Base-by-base conservation (phyloP, 2,888 invertebrate genomes). In the Leptopilina syphax region DNA sequence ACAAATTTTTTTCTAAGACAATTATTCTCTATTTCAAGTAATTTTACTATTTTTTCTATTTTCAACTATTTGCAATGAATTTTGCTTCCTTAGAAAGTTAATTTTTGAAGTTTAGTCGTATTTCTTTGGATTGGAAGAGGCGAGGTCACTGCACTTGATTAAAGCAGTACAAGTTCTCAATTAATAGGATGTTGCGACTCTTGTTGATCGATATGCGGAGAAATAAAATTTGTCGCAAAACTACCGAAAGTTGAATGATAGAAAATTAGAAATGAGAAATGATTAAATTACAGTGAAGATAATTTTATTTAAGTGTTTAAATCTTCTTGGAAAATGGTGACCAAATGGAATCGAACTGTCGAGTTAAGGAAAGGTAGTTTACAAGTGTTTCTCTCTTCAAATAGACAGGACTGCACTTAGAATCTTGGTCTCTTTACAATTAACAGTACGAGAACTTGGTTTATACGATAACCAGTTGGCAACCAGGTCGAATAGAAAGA, bases 171-270 rank as follows among this genome's bases (percentile, higher is more conserved):
- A 78, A 77, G 65, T 79, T 41, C 77, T 50, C 24, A 50, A 70
- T 81, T 82, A 82, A 82, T 81, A 79, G 82, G 82, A 81, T 78
- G 76, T 70, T 77, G 78, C 81, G 80, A 79, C 81, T 78, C 77
- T 54, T 47, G 47, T 47, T 9, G 47, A 10, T 77, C 66, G 76
- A 77, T 76, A 63, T 66, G 73, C 24, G 7, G 60, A 8, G 8
- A 24, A 63, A 63, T 24, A 24, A n/a, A 63, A 63, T 63, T 63
- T 24, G 34, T 34, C 34, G 4, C 34, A 4, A 27, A 27, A 27
- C 27, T 2, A 27, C 27, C 27, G 0, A 27, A 27, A 27, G 27
- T 24, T 63, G 9, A 50, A 8, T 44, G 1, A 50, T 50, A 3
- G 50, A 50, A 18, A 18, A 18, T 18, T 18, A 18, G 18, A 18